A percentile compares a stretch with the other conserved stretches of the same genome.
phyloP scores from a whole-genome alignment of 2,113 vertebrate genomes.

The Onychorhynchus coronatus region DNA sequence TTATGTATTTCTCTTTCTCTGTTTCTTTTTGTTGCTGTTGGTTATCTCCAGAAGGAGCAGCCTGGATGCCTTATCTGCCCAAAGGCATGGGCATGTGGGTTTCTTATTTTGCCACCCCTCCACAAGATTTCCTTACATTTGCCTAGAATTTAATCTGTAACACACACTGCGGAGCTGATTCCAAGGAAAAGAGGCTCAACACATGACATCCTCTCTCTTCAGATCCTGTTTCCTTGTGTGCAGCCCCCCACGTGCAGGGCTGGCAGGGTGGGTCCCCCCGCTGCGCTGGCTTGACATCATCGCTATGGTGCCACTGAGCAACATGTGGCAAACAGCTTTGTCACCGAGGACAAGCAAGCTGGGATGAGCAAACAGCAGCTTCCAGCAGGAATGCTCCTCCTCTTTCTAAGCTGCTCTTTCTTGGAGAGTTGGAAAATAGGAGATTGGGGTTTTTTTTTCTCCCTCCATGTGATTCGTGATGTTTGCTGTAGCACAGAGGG shows the following conservation, averaged over 20 bases:
- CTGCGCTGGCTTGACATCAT: not conserved
- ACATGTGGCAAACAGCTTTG: not conserved
- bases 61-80: not conserved
- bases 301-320: not conserved
- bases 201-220: not conserved
- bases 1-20: not conserved
- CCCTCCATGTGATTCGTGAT: not conserved
- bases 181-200: not conserved
- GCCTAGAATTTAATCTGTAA: not conserved
- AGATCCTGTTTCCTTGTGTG: rapidly evolving
- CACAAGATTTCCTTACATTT: not conserved
- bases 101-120: not conserved
- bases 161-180: not conserved
- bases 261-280: not conserved
- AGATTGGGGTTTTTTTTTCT: not conserved
- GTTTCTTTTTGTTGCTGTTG: not conserved
- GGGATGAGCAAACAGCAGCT: not conserved
- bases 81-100: rapidly evolving
- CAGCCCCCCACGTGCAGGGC: not conserved
- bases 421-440: not conserved
- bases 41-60: not conserved
- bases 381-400: not conserved
- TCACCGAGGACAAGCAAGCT: not conserved
- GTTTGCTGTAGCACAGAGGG: not conserved
- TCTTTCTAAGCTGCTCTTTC: not conserved